Conservation (phyloP, 2,113 vertebrate species). For the Aythya baeri region DNA sequence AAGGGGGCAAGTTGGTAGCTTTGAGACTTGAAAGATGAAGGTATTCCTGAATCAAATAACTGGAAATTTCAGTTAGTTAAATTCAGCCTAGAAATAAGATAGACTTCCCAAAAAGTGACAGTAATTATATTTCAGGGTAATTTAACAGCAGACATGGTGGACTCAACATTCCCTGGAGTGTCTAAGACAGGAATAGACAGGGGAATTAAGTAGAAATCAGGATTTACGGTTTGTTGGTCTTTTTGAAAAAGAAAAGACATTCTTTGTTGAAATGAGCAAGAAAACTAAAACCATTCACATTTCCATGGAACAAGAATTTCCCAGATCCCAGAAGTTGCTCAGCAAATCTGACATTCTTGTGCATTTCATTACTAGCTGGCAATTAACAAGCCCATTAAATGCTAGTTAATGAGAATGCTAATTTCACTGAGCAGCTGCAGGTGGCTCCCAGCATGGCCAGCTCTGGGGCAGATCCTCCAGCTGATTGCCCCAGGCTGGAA, state of each 20-base stretch:
- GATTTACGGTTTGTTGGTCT: neutral
- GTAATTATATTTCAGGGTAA: neutral
- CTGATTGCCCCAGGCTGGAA: neutral
- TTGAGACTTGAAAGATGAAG: neutral
- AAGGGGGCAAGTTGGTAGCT: neutral
- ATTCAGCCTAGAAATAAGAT: neutral
- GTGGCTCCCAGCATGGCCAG: neutral
- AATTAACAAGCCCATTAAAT: conserved; percentile 25
- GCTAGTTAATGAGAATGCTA: conserved; percentile 22
- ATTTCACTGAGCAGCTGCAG: conserved; percentile 42
- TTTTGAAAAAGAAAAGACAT: neutral
- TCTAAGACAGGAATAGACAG: neutral
- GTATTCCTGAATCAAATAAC: neutral
- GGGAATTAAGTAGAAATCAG: neutral
- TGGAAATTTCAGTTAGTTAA: neutral
- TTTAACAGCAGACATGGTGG: neutral
- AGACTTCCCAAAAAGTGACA: neutral
- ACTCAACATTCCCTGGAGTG: neutral
- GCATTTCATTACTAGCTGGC: neutral
- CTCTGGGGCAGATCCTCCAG: neutral
- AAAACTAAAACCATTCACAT: neutral
- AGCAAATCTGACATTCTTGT: neutral
- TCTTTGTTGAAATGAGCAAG: neutral
- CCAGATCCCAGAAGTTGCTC: neutral
- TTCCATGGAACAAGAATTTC: neutral